Evolutionary conservation across 2,888 invertebrate species (phyloP).

Genomic region (Spialia ferax): DNA sequence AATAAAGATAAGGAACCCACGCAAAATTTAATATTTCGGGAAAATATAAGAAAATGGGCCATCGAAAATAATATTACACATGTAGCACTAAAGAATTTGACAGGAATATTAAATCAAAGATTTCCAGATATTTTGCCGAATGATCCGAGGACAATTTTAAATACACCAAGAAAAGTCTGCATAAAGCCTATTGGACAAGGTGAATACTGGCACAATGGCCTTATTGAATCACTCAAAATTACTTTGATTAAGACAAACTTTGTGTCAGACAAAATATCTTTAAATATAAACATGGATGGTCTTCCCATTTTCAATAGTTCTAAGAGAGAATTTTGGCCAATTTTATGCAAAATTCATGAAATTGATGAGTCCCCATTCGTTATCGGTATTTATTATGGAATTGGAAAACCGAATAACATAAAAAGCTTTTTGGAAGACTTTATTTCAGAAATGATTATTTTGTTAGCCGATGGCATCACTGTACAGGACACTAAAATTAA

Average conservation of each 20-base stretch:
- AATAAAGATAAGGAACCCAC: too few relatives aligned
- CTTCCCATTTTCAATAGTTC: slow-evolving; percentile 26
- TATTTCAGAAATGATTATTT: slow-evolving; percentile 24
- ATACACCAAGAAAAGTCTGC: not conserved
- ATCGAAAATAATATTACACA: not conserved
- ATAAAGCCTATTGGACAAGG: slow-evolving; percentile 21
- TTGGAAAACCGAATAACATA: not conserved
- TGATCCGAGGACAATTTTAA: not conserved
- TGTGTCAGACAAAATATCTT: slow-evolving; percentile 22
- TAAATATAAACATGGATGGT: slow-evolving; percentile 42
- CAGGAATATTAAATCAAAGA: not conserved
- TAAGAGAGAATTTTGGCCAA: not conserved
- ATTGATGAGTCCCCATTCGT: not conserved
- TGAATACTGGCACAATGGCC: slow-evolving; percentile 47
- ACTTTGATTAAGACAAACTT: slow-evolving; percentile 14
- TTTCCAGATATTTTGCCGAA: not conserved
- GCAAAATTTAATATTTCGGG: too few relatives aligned
- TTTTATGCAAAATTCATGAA: not conserved
- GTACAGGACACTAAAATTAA: slow-evolving; percentile 9
- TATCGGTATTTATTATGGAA: not conserved
- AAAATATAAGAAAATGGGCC: not conserved
- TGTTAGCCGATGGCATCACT: not conserved
- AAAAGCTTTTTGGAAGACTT: slow-evolving; percentile 1
- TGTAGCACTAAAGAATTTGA: not conserved
- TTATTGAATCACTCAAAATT: slow-evolving; percentile 36